These are phyloP conservation scores for Scolopax mira DNA, from an alignment of 2,113 vertebrate genomes.

Conservation along the genomic window DNA sequence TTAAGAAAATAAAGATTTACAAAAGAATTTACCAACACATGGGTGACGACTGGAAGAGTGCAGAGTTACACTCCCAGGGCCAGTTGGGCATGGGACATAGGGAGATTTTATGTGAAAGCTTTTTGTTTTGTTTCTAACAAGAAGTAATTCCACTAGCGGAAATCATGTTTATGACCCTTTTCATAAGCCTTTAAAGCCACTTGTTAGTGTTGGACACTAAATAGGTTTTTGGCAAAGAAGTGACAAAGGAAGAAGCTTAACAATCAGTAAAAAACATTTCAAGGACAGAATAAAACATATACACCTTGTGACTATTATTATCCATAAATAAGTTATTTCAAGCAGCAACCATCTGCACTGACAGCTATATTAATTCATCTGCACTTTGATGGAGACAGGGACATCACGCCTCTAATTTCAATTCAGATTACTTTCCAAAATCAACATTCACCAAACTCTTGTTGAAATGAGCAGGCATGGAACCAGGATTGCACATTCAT, in stretches of 20 bases:
- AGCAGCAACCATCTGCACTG: not conserved
- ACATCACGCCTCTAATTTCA: not conserved
- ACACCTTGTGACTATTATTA: conserved; percentile 31
- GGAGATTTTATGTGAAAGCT: not conserved
- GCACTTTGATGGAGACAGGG: not conserved
- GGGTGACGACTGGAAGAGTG: not conserved
- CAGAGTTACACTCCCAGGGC: not conserved
- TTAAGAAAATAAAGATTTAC: conserved; percentile 52
- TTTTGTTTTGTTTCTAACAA: conserved; percentile 36
- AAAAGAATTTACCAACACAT: conserved; percentile 14
- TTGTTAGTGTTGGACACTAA: conserved; percentile 61
- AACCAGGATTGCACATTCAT: not conserved
- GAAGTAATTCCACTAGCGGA: not conserved
- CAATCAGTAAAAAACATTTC: conserved; percentile 26
- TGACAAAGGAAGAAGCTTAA: conserved; percentile 35
- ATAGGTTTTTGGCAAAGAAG: conserved; percentile 24
- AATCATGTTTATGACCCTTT: conserved; percentile 64
- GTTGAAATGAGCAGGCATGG: not conserved
- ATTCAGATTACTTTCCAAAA: conserved; percentile 26
- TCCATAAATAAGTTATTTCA: conserved; percentile 3
- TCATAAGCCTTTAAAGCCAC: conserved; percentile 55
- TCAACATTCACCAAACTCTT: not conserved
- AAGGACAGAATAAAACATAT: conserved; percentile 48
- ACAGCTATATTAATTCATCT: conserved; percentile 1
- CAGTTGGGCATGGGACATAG: not conserved